These are phyloP conservation scores for Vanessa tameamea DNA, from an alignment of 1,140 invertebrate species.

Conservation along the genomic window DNA sequence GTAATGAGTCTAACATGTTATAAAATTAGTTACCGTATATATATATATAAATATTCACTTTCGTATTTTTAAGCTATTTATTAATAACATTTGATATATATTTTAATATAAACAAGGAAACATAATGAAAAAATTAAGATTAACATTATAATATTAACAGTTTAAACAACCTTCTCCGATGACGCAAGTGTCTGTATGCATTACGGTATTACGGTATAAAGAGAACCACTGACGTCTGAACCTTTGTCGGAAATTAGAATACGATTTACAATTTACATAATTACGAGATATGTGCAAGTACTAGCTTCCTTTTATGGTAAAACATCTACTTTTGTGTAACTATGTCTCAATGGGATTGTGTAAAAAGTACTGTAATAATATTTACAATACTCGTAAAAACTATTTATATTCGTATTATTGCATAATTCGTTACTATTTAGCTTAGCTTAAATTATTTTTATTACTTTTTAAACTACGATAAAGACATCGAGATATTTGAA, in stretches of 20 bases:
- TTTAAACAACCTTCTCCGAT: slow-evolving; percentile 24
- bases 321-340: background rate
- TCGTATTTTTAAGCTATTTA: too few species aligned
- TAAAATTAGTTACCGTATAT: too few species aligned
- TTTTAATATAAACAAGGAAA: too few species aligned
- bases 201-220: slow-evolving; percentile 31
- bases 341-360: background rate
- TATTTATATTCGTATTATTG: too few species aligned
- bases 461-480: too few species aligned
- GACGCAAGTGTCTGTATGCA: slow-evolving; percentile 38
- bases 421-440: too few species aligned
- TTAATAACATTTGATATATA: too few species aligned
- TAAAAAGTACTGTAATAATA: background rate
- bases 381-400: too few species aligned
- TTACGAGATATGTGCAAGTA: slow-evolving; percentile 28
- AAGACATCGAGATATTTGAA: too few species aligned
- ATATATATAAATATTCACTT: too few species aligned
- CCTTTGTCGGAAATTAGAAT: slow-evolving; percentile 33
- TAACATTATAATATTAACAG: slow-evolving; percentile 22
- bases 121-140: slow-evolving; percentile 1
- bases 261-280: slow-evolving; percentile 33
- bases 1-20: too few species aligned
- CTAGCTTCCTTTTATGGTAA: slow-evolving; percentile 4
- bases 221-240: slow-evolving; percentile 31
- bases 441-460: too few species aligned